Percentiles rank a stretch among this genome's conserved stretches.
These are phyloP conservation scores for Chinchilla lanigera DNA, from an alignment of 2,113 vertebrate species.

Conservation along the genomic window DNA sequence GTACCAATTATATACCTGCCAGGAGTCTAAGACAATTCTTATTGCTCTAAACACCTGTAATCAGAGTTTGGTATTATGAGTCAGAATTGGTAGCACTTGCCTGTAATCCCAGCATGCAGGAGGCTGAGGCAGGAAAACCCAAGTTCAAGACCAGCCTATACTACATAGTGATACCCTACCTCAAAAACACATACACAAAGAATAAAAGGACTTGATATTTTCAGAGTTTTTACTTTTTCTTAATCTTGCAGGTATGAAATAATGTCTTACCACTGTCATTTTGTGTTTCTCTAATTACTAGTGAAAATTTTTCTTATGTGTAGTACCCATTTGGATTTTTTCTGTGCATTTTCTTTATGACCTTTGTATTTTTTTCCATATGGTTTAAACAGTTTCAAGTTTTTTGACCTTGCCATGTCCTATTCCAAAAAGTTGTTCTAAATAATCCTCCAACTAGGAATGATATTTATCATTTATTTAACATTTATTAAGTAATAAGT, in stretches of 20 bases:
- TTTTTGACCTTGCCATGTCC: neutral
- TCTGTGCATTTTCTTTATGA: neutral
- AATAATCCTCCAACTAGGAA: neutral
- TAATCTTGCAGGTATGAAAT: neutral
- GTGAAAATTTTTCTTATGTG: neutral
- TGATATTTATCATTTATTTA: neutral
- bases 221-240: constrained; percentile 24
- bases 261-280: constrained; percentile 35
- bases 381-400: constrained; percentile 1
- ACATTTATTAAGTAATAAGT: neutral
- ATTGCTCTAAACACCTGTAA: neutral
- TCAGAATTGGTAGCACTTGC: neutral
- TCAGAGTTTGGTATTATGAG: neutral
- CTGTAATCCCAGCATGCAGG: neutral
- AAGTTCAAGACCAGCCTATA: neutral
- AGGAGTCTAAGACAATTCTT: constrained; percentile 10
- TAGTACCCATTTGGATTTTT: neutral
- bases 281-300: constrained; percentile 36
- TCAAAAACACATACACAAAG: neutral
- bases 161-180: neutral
- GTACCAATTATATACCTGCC: neutral
- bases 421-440: constrained; percentile 47
- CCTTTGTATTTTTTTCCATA: neutral
- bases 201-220: neutral
- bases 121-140: neutral